Conservation (phyloP, 1,140 invertebrate species). For the Homarus americanus region DNA sequence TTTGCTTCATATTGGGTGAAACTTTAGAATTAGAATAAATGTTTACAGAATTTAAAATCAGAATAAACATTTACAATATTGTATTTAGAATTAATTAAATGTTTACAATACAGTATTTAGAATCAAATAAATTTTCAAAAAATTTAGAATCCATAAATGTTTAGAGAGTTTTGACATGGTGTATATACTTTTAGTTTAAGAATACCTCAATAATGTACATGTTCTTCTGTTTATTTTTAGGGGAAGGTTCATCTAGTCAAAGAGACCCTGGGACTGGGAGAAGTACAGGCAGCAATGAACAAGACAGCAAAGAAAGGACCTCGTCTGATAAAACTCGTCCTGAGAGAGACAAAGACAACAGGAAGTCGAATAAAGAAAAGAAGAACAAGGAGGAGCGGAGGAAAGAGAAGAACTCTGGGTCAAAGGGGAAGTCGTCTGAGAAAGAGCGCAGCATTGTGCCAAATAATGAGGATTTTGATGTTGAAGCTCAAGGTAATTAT, state of each 20-base stretch:
- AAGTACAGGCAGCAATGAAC: constrained; percentile 1
- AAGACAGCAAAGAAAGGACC: not conserved
- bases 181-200: no score
- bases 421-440: not conserved
- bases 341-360: not conserved
- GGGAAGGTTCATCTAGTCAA: not conserved
- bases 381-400: not conserved
- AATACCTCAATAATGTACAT: not conserved
- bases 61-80: no score
- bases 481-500: no score
- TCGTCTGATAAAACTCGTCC: not conserved
- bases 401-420: not conserved
- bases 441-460: not conserved
- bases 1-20: no score
- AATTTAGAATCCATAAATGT: no score
- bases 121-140: no score
- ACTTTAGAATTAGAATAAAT: no score
- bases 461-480: not conserved
- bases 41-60: no score
- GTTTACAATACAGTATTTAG: no score
- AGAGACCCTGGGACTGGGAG: not conserved
- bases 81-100: no score
- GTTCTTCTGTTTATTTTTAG: no score
- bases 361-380: not conserved
- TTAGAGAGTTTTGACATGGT: no score